phyloP scores from a whole-genome alignment of 2,888 invertebrate species.

The Drosophila paramelanica region DNA sequence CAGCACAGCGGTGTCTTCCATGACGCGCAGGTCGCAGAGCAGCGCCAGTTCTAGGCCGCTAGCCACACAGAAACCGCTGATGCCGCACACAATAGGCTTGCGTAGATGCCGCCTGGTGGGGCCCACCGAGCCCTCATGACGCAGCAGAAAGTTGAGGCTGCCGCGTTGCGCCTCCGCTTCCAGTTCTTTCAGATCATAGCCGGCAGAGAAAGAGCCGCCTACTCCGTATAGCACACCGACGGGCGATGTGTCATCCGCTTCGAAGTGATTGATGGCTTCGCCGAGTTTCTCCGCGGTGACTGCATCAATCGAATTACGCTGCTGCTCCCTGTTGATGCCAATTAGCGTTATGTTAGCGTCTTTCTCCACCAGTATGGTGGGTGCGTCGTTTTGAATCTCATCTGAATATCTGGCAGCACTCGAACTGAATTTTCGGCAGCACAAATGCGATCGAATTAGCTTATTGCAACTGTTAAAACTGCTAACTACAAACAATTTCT shows the following conservation, averaged over 20 bases:
- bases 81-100: slow-evolving; percentile 95
- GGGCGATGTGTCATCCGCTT: slow-evolving; percentile 89
- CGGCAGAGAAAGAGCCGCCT: slow-evolving; percentile 96
- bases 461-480: slow-evolving; percentile 17
- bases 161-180: slow-evolving; percentile 70
- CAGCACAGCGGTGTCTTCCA: slow-evolving; percentile 92
- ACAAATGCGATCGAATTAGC: slow-evolving; percentile 14
- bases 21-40: slow-evolving; percentile 94
- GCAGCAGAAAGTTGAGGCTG: slow-evolving; percentile 79
- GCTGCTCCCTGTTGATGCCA: slow-evolving; percentile 93
- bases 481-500: slow-evolving; percentile 46
- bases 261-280: slow-evolving; percentile 91
- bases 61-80: slow-evolving; percentile 95
- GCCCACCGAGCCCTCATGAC: slow-evolving; percentile 86
- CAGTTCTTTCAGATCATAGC: slow-evolving; percentile 93
- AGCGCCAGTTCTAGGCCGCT: slow-evolving; percentile 95
- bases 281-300: slow-evolving; percentile 89
- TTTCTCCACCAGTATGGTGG: slow-evolving; percentile 86
- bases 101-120: slow-evolving; percentile 89
- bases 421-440: slow-evolving; percentile 14
- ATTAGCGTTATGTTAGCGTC: slow-evolving; percentile 90
- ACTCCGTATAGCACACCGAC: slow-evolving; percentile 94
- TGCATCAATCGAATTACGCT: slow-evolving; percentile 92
- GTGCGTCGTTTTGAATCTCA: not conserved
- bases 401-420: slow-evolving; percentile 22